phyloP scores from a whole-genome alignment of 2,888 invertebrate species.

The Leucoma salicis region DNA sequence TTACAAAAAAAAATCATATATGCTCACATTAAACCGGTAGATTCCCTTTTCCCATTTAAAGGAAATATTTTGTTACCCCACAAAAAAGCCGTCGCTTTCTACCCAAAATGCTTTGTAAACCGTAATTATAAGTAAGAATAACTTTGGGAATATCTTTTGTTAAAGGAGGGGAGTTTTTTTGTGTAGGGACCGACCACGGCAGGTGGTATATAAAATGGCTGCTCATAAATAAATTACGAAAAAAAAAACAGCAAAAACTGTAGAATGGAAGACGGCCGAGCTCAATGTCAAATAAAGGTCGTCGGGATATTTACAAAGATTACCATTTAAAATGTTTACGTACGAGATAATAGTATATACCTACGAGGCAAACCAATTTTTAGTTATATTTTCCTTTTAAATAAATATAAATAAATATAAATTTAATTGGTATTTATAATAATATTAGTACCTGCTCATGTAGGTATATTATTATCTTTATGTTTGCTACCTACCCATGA shows the following conservation, averaged over 20 bases:
- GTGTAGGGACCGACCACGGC: slow-evolving; percentile 76
- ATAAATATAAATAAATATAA: no score
- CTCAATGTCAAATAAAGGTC: slow-evolving; percentile 77
- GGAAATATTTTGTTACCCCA: slow-evolving; percentile 59
- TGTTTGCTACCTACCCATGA: no score
- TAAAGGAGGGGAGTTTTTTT: slow-evolving; percentile 71
- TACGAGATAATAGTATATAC: no score
- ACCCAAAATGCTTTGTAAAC: slow-evolving; percentile 67
- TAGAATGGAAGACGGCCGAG: slow-evolving; percentile 41
- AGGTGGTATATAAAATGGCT: slow-evolving; percentile 75
- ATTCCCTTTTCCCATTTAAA: slow-evolving; percentile 60
- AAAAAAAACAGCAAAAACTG: slow-evolving; percentile 67
- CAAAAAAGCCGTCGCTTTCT: slow-evolving; percentile 61
- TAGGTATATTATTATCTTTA: no score
- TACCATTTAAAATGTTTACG: slow-evolving; percentile 2
- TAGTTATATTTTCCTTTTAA: no score
- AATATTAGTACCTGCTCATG: no score
- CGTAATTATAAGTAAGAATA: slow-evolving; percentile 78
- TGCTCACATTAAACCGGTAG: slow-evolving; percentile 46
- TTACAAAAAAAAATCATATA: slow-evolving; percentile 45
- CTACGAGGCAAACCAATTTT: no score
- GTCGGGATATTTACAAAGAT: slow-evolving; percentile 33
- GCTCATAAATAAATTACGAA: slow-evolving; percentile 61
- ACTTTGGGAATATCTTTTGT: slow-evolving; percentile 77
- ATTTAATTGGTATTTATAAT: no score